phyloP scores from a whole-genome alignment of 2,888 invertebrate genomes.

The Saturnia japonica region DNA sequence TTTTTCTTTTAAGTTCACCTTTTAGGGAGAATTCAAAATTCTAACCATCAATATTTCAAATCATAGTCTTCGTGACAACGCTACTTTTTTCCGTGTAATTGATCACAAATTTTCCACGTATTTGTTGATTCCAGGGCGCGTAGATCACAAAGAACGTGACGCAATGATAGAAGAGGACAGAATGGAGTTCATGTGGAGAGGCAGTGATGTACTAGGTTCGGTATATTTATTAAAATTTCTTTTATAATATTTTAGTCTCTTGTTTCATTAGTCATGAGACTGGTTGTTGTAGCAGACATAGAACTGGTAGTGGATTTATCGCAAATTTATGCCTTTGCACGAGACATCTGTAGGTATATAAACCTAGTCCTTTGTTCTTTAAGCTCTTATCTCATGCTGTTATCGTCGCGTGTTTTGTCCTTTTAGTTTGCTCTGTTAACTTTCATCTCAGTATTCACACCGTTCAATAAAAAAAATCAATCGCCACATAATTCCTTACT shows the following conservation, averaged over 20 bases:
- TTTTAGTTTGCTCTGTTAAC: too few relatives aligned
- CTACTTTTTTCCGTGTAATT: too few relatives aligned
- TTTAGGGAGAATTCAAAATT: too few relatives aligned
- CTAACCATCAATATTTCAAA: too few relatives aligned
- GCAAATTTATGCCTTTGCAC: too few relatives aligned
- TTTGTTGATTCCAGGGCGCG: conserved; percentile 62
- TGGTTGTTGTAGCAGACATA: neutral
- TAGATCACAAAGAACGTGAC: conserved; percentile 85
- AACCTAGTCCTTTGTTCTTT: neutral
- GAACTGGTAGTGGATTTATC: neutral
- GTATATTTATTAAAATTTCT: neutral
- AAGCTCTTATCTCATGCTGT: too few relatives aligned
- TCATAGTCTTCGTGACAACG: too few relatives aligned
- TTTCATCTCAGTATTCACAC: neutral
- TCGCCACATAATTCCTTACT: neutral
- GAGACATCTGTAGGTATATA: too few relatives aligned
- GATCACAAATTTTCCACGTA: neutral
- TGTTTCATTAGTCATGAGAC: neutral
- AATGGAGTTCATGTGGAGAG: conserved; percentile 88
- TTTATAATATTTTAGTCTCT: neutral
- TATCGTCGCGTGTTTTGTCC: too few relatives aligned
- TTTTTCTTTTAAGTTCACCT: too few relatives aligned
- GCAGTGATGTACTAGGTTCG: conserved; percentile 79
- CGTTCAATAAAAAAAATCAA: neutral
- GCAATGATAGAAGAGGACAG: conserved; percentile 79